Conservation (phyloP, 1,140 invertebrate species). For the Leptinotarsa defecta region DNA sequence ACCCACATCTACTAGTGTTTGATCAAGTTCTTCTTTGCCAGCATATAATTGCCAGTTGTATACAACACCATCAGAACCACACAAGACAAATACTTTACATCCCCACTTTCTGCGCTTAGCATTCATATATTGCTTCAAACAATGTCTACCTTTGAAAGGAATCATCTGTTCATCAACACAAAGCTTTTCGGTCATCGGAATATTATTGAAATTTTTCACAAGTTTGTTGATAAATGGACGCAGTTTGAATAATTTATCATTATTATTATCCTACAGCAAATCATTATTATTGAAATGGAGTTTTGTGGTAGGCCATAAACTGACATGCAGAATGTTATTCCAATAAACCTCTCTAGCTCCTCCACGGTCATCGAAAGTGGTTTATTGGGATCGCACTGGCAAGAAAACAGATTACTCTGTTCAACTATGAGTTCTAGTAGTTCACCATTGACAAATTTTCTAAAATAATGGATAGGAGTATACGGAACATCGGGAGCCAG, state of each 20-base stretch:
- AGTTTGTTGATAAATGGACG: neutral
- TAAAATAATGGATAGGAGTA: neutral
- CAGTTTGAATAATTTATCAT: constrained; percentile 24
- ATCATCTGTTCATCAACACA: constrained; percentile 12
- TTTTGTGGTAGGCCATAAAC: constrained; percentile 6
- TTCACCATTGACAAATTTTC: neutral
- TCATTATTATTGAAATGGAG: constrained; percentile 20
- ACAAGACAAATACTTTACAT: constrained; percentile 20
- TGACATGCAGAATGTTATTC: constrained; percentile 21
- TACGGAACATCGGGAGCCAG: too few species aligned
- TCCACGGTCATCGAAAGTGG: neutral
- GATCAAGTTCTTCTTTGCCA: neutral
- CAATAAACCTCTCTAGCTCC: constrained; percentile 18
- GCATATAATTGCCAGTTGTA: constrained; percentile 1
- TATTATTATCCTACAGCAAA: constrained; percentile 1
- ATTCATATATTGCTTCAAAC: constrained; percentile 3
- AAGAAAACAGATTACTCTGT: neutral
- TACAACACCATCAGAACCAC: neutral
- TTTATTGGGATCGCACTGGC: constrained; percentile 17
- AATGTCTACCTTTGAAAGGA: neutral
- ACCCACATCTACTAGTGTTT: constrained; percentile 10
- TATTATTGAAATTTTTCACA: neutral
- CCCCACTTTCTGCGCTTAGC: constrained; percentile 22
- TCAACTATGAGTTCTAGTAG: neutral
- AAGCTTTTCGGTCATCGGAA: neutral